Percentiles rank a stretch among this genome's conserved stretches.
These are phyloP conservation scores for Cephus pulcher DNA, from an alignment of 2,888 invertebrate species.

Conservation along the genomic window DNA sequence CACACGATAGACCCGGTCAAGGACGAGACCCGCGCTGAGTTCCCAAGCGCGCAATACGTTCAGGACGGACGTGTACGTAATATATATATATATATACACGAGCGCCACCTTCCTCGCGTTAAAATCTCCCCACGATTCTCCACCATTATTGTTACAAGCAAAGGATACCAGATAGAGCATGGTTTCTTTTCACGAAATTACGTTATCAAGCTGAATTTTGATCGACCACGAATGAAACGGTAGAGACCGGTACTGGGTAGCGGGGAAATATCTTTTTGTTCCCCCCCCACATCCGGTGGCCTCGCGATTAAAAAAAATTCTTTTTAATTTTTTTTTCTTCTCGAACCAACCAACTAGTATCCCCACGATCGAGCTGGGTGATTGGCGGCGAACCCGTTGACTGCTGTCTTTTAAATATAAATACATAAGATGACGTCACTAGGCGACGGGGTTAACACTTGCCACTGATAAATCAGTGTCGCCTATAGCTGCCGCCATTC, in stretches of 20 bases:
- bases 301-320: not conserved
- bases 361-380: not conserved
- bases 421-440: not conserved
- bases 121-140: not conserved
- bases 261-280: not conserved
- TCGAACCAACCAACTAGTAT: not conserved
- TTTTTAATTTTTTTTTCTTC: not conserved
- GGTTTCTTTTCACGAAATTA: not conserved
- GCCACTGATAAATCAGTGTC: conserved; percentile 46
- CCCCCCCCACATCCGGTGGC: not conserved
- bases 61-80: not conserved
- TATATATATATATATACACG: conserved; percentile 2
- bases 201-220: not conserved
- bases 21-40: conserved; percentile 59
- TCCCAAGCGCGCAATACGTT: conserved; percentile 54
- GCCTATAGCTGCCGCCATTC: conserved; percentile 45
- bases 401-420: not conserved
- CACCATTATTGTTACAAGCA: not conserved
- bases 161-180: not conserved
- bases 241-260: not conserved
- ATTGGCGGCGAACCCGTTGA: not conserved
- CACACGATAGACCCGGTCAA: conserved; percentile 66
- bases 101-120: not conserved
- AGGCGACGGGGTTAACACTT: not conserved
- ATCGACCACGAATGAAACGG: not conserved